Conservation (phyloP, 2,888 invertebrate genomes). For the Tetropium fuscum region DNA sequence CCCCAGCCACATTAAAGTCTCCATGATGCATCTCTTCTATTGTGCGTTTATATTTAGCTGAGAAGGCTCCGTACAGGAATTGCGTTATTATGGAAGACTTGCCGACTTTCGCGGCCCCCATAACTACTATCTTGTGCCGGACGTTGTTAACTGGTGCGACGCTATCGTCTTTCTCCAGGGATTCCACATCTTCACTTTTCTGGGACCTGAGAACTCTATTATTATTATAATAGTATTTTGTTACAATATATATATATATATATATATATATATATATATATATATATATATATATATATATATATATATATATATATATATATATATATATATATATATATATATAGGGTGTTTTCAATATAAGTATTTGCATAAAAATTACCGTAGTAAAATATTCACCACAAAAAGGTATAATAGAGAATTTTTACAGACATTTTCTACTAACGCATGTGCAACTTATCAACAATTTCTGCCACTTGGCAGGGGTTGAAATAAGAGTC, state of each 20-base stretch:
- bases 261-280: no score
- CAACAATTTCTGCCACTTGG: no score
- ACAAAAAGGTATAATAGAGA: no score
- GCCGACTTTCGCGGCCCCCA: slow-evolving; percentile 91
- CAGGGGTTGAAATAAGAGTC: no score
- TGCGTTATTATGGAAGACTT: slow-evolving; percentile 95
- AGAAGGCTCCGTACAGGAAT: slow-evolving; percentile 90
- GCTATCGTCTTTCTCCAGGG: slow-evolving; percentile 60
- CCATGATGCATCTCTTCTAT: slow-evolving; percentile 97
- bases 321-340: no score
- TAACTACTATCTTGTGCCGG: slow-evolving; percentile 85
- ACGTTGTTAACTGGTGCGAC: slow-evolving; percentile 69
- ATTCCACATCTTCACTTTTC: slow-evolving; percentile 61
- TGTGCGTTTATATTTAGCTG: slow-evolving; percentile 92
- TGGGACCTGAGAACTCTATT: slow-evolving; percentile 60
- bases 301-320: no score
- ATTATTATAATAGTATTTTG: slow-evolving; percentile 31
- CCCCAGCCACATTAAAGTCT: slow-evolving; percentile 85
- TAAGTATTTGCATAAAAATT: no score
- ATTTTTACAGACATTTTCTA: no score
- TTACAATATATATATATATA: background rate
- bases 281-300: no score
- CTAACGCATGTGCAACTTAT: no score
- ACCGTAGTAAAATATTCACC: no score
- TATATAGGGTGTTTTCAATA: no score